A percentile compares a stretch with the other conserved stretches of the same genome.
Conservation (phyloP, 2,888 invertebrate species). For the Diloba caeruleocephala region DNA sequence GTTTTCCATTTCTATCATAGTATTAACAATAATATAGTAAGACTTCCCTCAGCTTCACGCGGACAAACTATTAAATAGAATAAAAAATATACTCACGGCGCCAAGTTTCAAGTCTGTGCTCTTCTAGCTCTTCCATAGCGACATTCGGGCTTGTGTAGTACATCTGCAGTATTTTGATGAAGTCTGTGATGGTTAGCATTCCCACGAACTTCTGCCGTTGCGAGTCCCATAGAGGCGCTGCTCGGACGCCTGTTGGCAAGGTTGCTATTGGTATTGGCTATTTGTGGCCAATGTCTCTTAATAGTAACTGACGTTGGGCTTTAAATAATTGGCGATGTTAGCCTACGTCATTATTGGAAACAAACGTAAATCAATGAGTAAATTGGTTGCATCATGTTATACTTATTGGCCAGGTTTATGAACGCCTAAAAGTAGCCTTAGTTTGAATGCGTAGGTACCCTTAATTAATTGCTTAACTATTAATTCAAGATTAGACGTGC, state of each 20-base stretch:
- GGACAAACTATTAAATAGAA: background rate
- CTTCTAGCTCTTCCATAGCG: slow-evolving; percentile 98
- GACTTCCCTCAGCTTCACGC: no score
- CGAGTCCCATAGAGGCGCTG: slow-evolving; percentile 99
- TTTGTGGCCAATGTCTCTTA: slow-evolving; percentile 1
- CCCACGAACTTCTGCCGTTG: slow-evolving; percentile 97
- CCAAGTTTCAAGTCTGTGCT: slow-evolving; percentile 99
- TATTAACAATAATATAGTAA: no score
- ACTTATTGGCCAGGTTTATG: no score
- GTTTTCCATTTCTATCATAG: no score
- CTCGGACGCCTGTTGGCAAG: slow-evolving; percentile 93
- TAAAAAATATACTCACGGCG: slow-evolving; percentile 90
- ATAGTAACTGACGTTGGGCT: background rate
- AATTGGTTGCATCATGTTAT: no score
- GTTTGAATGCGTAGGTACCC: no score
- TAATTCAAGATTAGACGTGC: no score
- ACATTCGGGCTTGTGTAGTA: slow-evolving; percentile 98
- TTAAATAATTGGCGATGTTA: background rate
- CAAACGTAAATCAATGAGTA: no score
- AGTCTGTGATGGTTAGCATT: slow-evolving; percentile 99
- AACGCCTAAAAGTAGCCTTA: no score
- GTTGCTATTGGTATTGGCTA: slow-evolving; percentile 26
- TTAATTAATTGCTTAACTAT: no score
- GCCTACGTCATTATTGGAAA: background rate
- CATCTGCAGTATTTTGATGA: slow-evolving; percentile 99